Conservation (phyloP, 2,888 invertebrate genomes). For the Drosophila helvetica region DNA sequence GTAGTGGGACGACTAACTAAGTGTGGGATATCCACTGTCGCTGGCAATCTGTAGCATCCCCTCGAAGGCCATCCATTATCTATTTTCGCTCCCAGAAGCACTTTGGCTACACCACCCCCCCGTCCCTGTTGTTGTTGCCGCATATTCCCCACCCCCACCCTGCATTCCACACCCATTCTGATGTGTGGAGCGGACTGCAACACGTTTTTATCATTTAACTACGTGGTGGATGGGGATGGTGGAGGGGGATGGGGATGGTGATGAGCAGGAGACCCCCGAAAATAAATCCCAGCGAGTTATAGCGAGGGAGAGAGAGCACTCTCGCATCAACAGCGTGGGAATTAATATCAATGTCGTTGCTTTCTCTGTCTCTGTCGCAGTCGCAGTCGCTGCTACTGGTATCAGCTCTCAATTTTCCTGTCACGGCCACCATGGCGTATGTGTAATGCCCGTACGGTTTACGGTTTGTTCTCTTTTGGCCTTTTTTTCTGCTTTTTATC, state of each 20-base stretch:
- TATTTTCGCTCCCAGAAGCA: slow-evolving; percentile 58
- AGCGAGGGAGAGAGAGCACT: slow-evolving; percentile 30
- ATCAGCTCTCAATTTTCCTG: slow-evolving; percentile 61
- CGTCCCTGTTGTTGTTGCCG: too few relatives aligned
- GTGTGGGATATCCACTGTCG: background rate
- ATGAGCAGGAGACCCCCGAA: slow-evolving; percentile 5
- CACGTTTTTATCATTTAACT: slow-evolving; percentile 73
- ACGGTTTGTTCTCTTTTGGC: slow-evolving; percentile 42
- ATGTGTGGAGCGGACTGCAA: slow-evolving; percentile 38
- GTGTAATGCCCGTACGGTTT: slow-evolving; percentile 62
- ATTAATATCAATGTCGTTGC: slow-evolving; percentile 74
- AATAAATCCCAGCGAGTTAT: slow-evolving; percentile 31
- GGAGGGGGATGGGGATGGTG: background rate
- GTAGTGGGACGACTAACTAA: background rate
- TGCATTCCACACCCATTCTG: slow-evolving; percentile 21
- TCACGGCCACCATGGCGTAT: slow-evolving; percentile 72
- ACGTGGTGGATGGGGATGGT: slow-evolving; percentile 8
- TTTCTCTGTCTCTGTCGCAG: slow-evolving; percentile 25
- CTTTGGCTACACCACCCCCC: slow-evolving; percentile 35
- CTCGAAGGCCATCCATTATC: slow-evolving; percentile 48
- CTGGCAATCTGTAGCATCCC: background rate
- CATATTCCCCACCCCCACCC: background rate
- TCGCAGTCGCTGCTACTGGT: slow-evolving; percentile 49
- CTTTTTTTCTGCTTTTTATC: slow-evolving; percentile 69
- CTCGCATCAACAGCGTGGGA: slow-evolving; percentile 68